Conservation (phyloP, 2,797 vertebrate species). For the Sarcophilus harrisii region DNA sequence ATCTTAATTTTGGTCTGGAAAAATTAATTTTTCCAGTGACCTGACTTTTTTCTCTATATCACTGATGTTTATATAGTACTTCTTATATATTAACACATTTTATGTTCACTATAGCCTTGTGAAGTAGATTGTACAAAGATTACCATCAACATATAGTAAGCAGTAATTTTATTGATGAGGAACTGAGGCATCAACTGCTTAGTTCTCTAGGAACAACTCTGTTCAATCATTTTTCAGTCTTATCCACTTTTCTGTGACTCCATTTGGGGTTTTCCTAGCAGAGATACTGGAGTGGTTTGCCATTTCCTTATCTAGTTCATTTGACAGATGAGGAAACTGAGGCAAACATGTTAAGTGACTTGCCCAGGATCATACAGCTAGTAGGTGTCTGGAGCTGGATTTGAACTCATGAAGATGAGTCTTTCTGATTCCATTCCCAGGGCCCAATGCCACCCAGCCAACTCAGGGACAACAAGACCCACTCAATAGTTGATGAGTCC, state of each 20-base stretch:
- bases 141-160: background rate
- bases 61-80: background rate
- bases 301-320: background rate
- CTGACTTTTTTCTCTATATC: background rate
- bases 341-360: background rate
- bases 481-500: background rate
- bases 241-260: background rate
- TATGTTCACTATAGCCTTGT: background rate
- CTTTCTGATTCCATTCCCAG: background rate
- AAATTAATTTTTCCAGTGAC: background rate
- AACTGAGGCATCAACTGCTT: background rate
- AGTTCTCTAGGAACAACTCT: background rate
- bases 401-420: background rate
- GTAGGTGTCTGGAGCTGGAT: background rate
- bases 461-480: background rate
- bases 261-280: background rate
- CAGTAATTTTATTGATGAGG: background rate
- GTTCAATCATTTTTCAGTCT: background rate
- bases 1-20: background rate
- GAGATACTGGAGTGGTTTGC: background rate
- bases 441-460: background rate
- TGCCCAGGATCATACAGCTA: background rate
- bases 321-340: background rate
- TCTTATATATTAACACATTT: background rate
- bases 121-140: background rate